These are phyloP conservation scores for Phytoseiulus persimilis DNA, from an alignment of 2,888 invertebrate species.

Conservation along the genomic window DNA sequence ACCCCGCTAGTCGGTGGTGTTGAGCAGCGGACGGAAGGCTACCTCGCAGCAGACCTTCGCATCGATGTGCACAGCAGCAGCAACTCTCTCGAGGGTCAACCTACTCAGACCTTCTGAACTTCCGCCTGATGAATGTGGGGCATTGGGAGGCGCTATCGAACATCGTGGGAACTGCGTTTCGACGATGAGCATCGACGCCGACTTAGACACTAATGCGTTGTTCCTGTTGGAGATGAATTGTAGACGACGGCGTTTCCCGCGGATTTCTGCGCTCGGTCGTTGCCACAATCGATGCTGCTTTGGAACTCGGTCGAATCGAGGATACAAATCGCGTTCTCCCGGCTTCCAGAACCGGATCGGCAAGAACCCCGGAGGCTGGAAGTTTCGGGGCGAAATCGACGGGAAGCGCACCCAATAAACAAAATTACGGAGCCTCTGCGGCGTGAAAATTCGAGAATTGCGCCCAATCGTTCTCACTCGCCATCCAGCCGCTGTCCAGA, in stretches of 20 bases:
- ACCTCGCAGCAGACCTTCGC: background rate
- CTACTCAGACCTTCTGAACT: background rate
- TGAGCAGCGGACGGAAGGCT: background rate
- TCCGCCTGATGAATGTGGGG: background rate
- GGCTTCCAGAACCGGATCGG: no score
- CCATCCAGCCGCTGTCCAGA: no score
- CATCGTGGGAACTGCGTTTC: background rate
- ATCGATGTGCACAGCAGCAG: background rate
- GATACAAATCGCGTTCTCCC: no score
- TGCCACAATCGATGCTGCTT: no score
- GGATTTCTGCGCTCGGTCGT: background rate
- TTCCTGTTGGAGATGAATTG: background rate
- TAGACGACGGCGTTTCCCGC: background rate
- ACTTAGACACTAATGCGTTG: background rate
- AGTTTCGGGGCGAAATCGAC: no score
- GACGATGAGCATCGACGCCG: background rate
- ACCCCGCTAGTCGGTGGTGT: no score
- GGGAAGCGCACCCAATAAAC: no score
- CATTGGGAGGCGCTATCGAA: background rate
- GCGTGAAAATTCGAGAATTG: no score
- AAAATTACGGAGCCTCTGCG: no score
- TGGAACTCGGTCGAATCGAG: no score
- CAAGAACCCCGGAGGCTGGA: no score
- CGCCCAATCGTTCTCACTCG: no score
- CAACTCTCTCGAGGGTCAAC: background rate